Evolutionary conservation across 2,113 vertebrate genomes (phyloP), one percentile per base, ranked within the genome.

Genomic region (Calyptommatus sinebrachiatus): DNA sequence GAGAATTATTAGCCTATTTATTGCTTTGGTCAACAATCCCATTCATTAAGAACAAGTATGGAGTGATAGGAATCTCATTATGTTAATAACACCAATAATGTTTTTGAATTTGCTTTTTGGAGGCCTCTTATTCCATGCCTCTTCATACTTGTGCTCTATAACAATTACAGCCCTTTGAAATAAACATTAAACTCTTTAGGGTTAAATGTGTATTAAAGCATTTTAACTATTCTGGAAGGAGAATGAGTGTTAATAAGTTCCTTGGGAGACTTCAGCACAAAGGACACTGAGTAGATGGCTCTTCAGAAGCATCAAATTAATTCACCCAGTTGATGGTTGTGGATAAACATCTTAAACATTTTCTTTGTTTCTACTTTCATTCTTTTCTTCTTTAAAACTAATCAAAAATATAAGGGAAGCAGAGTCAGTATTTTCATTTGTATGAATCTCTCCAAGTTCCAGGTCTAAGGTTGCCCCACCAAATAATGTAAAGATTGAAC

Each of bases 131-230:
- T 77, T 31, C n/a, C n/a, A 29, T 77, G 46, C 62, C 41, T 65
- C 45, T 76, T 50, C 75, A 50, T 65, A 31, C 29, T 66, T 50
- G n/a, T 62, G 22, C 62, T 31, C 18, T 11, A 20, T n/a, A 69
- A 57, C 60, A 66, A 57, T 77, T 77, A 63, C 45, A 66, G 35
- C 50, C 16, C 11, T 71, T 71, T 71, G 26, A 62, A 78, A 71
- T 46, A 35, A 61, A 31, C 45, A 41, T 26, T 31, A 78, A 78
- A 61, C 28, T 67, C 31, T 46, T 71, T 71, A 35, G 67, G 70
- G 61, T 41, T 28, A 66, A 76, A 50, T 66, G 75, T 48, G 63
- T 70, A 60, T 53, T 71, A 70, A 78, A 78, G 67, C 21, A 67
- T 71, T 61, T 31, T 61, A 62, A 62, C 48, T 60, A 5, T 69